phyloP scores from a whole-genome alignment of 2,797 vertebrate species.

The Takifugu ocellatus region DNA sequence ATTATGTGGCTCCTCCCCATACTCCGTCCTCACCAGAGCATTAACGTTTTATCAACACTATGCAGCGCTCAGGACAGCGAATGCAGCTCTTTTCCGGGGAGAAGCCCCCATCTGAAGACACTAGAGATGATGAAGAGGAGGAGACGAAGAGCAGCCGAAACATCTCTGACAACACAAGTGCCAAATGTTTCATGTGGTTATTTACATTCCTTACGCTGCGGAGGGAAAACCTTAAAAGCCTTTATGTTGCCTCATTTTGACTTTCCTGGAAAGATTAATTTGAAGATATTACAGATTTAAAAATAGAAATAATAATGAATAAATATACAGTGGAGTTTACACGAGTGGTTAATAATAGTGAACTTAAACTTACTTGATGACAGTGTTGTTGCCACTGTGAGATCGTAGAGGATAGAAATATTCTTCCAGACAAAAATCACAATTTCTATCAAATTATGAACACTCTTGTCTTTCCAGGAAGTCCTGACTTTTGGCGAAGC shows the following conservation, averaged over 20 bases:
- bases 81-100: slow-evolving; percentile 20
- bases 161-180: slow-evolving; percentile 41
- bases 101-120: background rate
- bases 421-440: too few relatives aligned
- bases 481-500: too few relatives aligned
- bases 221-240: slow-evolving; percentile 41
- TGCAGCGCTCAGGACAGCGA: slow-evolving; percentile 44
- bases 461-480: too few relatives aligned
- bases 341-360: too few relatives aligned
- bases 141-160: slow-evolving; percentile 18
- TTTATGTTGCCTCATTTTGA: background rate
- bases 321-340: too few relatives aligned
- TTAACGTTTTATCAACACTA: slow-evolving; percentile 48
- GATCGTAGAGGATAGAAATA: background rate
- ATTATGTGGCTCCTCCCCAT: background rate
- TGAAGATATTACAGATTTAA: too few relatives aligned
- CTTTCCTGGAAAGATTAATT: background rate
- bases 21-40: background rate
- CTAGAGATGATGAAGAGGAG: slow-evolving; percentile 2
- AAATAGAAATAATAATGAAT: too few relatives aligned
- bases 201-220: slow-evolving; percentile 33
- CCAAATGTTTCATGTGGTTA: slow-evolving; percentile 42
- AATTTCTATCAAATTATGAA: too few relatives aligned
- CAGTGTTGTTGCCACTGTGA: background rate
- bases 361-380: too few relatives aligned